A percentile compares a stretch with the other conserved stretches of the same genome.
These are phyloP conservation scores for Formica exsecta DNA, from an alignment of 1,140 invertebrate species.

Conservation along the genomic window DNA sequence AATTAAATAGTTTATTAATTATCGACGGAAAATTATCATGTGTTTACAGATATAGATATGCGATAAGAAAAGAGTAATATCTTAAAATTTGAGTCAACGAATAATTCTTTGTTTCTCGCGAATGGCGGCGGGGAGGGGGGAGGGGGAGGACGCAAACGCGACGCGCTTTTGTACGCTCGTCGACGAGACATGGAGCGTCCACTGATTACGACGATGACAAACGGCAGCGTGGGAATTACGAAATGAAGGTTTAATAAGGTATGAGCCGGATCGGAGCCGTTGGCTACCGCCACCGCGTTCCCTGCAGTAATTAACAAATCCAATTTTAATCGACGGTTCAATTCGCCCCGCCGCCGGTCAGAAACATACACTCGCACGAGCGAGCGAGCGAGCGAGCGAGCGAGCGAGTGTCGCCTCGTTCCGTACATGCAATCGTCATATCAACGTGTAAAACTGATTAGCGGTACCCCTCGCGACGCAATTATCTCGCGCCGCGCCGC, in stretches of 20 bases:
- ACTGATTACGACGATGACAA: slow-evolving; percentile 78
- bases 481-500: slow-evolving; percentile 73
- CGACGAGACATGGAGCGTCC: slow-evolving; percentile 50
- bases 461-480: slow-evolving; percentile 67
- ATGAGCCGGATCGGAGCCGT: slow-evolving; percentile 71
- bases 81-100: neutral
- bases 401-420: neutral
- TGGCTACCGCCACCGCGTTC: slow-evolving; percentile 43
- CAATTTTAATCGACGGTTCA: slow-evolving; percentile 82
- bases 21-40: slow-evolving; percentile 11
- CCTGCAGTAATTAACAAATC: slow-evolving; percentile 83
- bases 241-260: slow-evolving; percentile 83
- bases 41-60: neutral
- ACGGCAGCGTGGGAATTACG: slow-evolving; percentile 78
- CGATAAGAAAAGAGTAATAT: neutral
- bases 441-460: slow-evolving; percentile 75
- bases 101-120: neutral
- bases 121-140: too few relatives aligned
- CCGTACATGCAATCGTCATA: slow-evolving; percentile 54
- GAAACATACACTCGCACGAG: slow-evolving; percentile 26
- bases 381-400: too few relatives aligned
- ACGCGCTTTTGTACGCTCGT: slow-evolving; percentile 8
- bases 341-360: slow-evolving; percentile 65
- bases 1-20: slow-evolving; percentile 48
- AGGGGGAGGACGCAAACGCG: neutral